Percentiles rank a stretch among this genome's conserved stretches.
phyloP scores from a whole-genome alignment of 2,888 invertebrate genomes.

The Villa cingulata region DNA sequence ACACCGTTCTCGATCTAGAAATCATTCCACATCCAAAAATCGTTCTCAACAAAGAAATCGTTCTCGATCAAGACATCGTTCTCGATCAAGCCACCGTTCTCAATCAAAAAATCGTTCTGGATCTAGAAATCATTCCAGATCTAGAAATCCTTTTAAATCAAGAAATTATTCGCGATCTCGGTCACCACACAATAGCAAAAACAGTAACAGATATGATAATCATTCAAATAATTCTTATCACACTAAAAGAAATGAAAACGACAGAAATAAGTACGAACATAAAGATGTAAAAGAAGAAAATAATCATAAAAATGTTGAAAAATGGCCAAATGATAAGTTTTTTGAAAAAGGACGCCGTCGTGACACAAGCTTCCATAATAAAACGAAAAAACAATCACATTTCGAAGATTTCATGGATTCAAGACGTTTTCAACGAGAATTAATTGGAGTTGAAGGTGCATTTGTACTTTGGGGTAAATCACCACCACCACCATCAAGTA shows the following conservation, averaged over 20 bases:
- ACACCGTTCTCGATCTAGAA: not conserved
- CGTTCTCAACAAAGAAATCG: too few relatives aligned
- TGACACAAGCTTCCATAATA: conserved; percentile 10
- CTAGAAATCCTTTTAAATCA: not conserved
- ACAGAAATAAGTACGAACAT: not conserved
- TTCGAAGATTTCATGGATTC: conserved; percentile 55
- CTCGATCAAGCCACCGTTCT: not conserved
- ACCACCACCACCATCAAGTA: conserved; percentile 47
- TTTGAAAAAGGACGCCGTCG: conserved; percentile 16
- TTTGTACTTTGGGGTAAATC: conserved; percentile 63
- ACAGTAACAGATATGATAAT: not conserved
- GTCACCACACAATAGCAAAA: not conserved
- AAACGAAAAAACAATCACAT: conserved; percentile 4
- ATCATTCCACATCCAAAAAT: not conserved
- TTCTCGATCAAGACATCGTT: not conserved
- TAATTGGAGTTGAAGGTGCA: conserved; percentile 56
- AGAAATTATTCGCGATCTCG: not conserved
- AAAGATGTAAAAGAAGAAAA: not conserved
- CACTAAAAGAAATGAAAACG: not conserved
- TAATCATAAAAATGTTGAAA: conserved; percentile 15
- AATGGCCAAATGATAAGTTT: conserved; percentile 26
- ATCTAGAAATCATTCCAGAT: not conserved
- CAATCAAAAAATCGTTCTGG: too few relatives aligned
- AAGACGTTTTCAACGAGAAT: conserved; percentile 57
- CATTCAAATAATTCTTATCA: not conserved